phyloP scores from a whole-genome alignment of 2,113 vertebrate genomes.

The Brachypteracias leptosomus region DNA sequence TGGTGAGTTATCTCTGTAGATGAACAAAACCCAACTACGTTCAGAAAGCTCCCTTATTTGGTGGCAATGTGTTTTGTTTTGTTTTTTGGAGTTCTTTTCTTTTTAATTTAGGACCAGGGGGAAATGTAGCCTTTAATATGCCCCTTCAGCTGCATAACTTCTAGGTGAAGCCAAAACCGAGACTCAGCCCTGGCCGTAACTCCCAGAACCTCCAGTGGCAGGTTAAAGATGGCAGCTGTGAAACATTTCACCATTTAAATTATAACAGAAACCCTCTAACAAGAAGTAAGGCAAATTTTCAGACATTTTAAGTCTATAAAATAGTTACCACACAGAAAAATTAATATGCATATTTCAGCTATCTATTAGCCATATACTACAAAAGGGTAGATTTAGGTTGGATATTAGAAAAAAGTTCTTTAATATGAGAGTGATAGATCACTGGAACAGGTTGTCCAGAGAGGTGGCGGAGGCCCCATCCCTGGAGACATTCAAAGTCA shows the following conservation, averaged over 20 bases:
- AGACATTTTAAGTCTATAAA: not conserved
- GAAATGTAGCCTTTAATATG: not conserved
- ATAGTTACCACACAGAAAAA: not conserved
- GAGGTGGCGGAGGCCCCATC: too few species aligned
- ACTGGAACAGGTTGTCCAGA: too few species aligned
- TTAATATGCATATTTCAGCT: not conserved
- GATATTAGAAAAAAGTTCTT: too few species aligned
- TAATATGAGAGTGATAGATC: too few species aligned
- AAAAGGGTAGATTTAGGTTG: too few species aligned
- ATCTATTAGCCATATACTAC: not conserved
- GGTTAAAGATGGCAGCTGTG: not conserved
- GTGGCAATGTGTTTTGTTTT: not conserved
- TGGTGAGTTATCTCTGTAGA: not conserved
- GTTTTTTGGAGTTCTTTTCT: not conserved
- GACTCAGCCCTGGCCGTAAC: not conserved
- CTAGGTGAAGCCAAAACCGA: not conserved
- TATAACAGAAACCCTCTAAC: not conserved
- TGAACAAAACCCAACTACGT: not conserved
- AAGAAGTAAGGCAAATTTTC: not conserved
- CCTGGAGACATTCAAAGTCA: too few species aligned
- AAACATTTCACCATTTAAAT: not conserved
- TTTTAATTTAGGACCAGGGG: not conserved
- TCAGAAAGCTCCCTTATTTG: not conserved
- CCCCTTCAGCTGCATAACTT: not conserved
- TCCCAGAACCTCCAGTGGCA: not conserved